A percentile compares a stretch with the other conserved stretches of the same genome.
phyloP scores from a whole-genome alignment of 2,113 vertebrate genomes.

The Ancistrus triradiatus region DNA sequence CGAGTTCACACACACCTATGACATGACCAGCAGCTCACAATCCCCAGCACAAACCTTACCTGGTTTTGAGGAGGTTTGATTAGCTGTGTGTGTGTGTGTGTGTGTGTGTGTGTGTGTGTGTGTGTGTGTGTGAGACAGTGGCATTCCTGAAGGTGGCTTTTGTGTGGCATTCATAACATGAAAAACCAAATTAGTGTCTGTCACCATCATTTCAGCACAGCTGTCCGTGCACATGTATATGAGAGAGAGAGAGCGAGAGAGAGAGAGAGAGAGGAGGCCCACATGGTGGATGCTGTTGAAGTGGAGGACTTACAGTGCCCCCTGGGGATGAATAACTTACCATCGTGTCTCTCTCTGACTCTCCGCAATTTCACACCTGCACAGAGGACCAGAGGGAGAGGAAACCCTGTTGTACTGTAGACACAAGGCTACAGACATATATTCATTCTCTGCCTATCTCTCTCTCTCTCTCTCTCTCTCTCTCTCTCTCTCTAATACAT shows the following conservation, averaged over 20 bases:
- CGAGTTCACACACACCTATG: not conserved
- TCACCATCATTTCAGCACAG: constrained; percentile 37
- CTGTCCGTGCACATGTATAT: constrained; percentile 4
- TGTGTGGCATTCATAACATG: constrained; percentile 36
- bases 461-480: no score
- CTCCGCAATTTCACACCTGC: constrained; percentile 48
- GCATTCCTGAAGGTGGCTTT: constrained; percentile 26
- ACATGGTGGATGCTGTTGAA: constrained; percentile 30
- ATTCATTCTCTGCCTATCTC: no score
- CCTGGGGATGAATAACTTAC: constrained; percentile 61
- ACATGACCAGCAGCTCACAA: constrained; percentile 3
- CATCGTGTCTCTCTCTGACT: constrained; percentile 22
- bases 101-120: constrained; percentile 3
- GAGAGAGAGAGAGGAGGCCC: not conserved
- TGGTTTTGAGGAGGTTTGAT: no score
- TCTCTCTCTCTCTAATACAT: no score
- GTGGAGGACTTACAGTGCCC: constrained; percentile 69
- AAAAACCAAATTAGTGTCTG: constrained; percentile 42
- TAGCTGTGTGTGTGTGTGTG: not conserved
- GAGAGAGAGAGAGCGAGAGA: not conserved
- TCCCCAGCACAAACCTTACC: not conserved
- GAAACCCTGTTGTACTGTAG: constrained; percentile 12
- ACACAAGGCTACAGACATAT: not conserved
- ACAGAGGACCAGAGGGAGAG: constrained; percentile 15
- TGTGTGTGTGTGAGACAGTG: not conserved